Percentiles rank a stretch among this genome's conserved stretches.
Conservation (phyloP, 1,140 invertebrate genomes). For the Ostrea edulis region DNA sequence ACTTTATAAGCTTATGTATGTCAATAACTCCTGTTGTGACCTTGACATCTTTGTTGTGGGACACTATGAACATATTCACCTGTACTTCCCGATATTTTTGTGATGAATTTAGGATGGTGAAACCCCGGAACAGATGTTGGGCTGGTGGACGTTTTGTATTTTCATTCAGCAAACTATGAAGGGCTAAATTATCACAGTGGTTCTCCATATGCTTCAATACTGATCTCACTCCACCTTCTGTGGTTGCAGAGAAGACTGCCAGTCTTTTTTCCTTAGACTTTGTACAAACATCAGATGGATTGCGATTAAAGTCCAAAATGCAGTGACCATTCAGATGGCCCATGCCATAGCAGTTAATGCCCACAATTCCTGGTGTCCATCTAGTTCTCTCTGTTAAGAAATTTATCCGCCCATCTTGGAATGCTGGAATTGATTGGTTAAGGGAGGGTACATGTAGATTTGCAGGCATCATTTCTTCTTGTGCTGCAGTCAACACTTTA, state of each 20-base stretch:
- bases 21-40: too few relatives aligned
- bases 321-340: constrained; percentile 97
- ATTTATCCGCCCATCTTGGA: constrained; percentile 91
- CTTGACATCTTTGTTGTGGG: too few relatives aligned
- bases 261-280: constrained; percentile 82
- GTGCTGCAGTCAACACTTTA: constrained; percentile 94
- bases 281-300: constrained; percentile 1
- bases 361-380: constrained; percentile 92
- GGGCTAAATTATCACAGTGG: constrained; percentile 85
- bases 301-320: constrained; percentile 84
- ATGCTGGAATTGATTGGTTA: constrained; percentile 91
- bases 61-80: constrained; percentile 52
- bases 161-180: constrained; percentile 88
- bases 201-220: constrained; percentile 83
- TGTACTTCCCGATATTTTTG: constrained; percentile 63
- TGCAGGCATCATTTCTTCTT: constrained; percentile 90
- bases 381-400: constrained; percentile 89
- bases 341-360: constrained; percentile 97
- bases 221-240: constrained; percentile 87
- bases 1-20: too few relatives aligned
- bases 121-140: constrained; percentile 89
- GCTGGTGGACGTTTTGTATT: constrained; percentile 86
- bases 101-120: constrained; percentile 83
- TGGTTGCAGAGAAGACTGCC: constrained; percentile 90
- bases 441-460: constrained; percentile 94